Evolutionary conservation across 2,797 vertebrate species (phyloP), one percentile per base, ranked within the genome.

Genomic region (Linurgus olivaceus): DNA sequence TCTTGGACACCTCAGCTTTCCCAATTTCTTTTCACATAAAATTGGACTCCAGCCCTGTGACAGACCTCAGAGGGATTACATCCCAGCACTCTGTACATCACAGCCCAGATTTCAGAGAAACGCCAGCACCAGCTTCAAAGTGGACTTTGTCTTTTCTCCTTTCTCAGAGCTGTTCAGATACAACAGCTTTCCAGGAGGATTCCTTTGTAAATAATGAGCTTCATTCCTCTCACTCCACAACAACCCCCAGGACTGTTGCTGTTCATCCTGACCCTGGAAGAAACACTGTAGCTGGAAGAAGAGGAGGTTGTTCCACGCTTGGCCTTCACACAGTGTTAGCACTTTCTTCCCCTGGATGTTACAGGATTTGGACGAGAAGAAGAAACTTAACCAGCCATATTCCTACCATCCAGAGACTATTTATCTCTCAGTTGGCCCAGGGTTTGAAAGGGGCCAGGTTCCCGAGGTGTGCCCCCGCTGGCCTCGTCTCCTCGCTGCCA

Each of bases 241-340:
- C 40, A 52, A 58, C 78, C 31, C 57, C 73, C 28, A 85, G 86
- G 45, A 78, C 95, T 81, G 67, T 54, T 58, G 81, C 61, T 74
- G 86, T 94, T 86, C 85, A 38, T 79, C 95, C 71, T 16, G 91
- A 92, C 80, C 47, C 0, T 33, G 76, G 91, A 82, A 95, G 77
- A 89, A 88, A 66, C 6, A 13, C 94, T 50, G 2, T 87, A 47
- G 79, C 95, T 85, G 93, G 86, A 94, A 96, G 89, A 88, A 95
- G 95, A 88, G 61, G 93, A 61, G 82, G 90, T 61, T 96, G 88
- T 94, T 98, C 97, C 35, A 93, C n/a, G 45, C 95, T 95, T 76
- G 98, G 98, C 80, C 98, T 98, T 94, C 98, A 98, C 65, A 98
- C 98, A 2, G 97, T 98, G 68, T 95, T 98, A 95, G 98, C 98